phyloP scores from a whole-genome alignment of 2,888 invertebrate species.

The Nephrotoma appendiculata region DNA sequence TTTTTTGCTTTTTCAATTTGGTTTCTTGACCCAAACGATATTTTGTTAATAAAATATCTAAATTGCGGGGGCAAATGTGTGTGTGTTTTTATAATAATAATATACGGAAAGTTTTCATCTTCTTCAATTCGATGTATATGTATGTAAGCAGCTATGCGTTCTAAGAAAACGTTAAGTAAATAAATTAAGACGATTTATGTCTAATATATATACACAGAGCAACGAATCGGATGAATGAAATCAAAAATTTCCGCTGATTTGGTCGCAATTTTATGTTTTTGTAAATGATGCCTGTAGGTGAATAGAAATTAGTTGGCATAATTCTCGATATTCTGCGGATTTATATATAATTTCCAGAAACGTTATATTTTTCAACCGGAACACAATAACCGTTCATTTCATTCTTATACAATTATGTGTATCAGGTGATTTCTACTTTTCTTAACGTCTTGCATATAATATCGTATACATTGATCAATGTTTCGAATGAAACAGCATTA shows the following conservation, averaged over 20 bases:
- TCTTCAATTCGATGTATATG: neutral
- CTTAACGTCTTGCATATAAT: neutral
- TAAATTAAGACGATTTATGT: neutral
- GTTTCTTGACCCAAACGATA: neutral
- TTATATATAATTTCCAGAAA: neutral
- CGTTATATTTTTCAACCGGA: neutral
- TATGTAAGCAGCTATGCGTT: neutral
- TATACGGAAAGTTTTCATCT: neutral
- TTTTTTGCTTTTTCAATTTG: neutral
- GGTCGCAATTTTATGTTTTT: neutral
- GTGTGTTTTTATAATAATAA: neutral
- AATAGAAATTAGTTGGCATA: neutral
- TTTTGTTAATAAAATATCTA: neutral
- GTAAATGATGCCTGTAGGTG: neutral
- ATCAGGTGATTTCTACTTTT: neutral
- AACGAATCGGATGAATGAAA: neutral
- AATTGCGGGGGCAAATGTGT: neutral
- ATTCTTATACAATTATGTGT: neutral
- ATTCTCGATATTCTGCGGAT: neutral
- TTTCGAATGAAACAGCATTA: neutral
- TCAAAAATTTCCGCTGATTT: neutral
- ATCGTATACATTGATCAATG: neutral
- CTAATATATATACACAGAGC: neutral
- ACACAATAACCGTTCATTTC: neutral
- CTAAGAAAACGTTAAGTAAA: neutral